Percentiles rank a stretch among this genome's conserved stretches.
phyloP scores from a whole-genome alignment of 37 sponge, comb jelly and placozoan species.

The Aphrocallistes beatrix region DNA sequence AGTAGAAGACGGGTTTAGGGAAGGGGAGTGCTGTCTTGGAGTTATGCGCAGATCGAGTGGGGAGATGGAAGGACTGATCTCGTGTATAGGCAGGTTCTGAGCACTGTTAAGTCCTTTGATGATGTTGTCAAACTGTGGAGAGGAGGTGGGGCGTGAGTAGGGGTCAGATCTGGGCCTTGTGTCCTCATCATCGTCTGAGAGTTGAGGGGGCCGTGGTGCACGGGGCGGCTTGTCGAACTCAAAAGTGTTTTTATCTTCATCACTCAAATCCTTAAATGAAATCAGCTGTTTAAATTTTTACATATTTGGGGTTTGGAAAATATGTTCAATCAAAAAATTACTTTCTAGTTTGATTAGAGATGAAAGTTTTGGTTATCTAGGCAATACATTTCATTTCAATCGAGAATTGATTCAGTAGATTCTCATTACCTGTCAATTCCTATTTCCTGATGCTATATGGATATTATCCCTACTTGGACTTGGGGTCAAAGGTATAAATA shows the following conservation, averaged over 20 bases:
- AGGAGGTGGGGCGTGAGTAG: neutral
- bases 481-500: too few relatives aligned
- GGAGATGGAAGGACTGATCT: constrained; percentile 3
- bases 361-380: too few relatives aligned
- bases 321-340: too few relatives aligned
- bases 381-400: too few relatives aligned
- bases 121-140: constrained; percentile 2
- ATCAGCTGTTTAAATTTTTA: too few relatives aligned
- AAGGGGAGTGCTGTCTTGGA: neutral
- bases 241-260: neutral
- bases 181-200: neutral
- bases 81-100: neutral
- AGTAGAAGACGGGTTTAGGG: neutral
- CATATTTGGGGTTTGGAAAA: too few relatives aligned
- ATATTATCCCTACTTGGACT: too few relatives aligned
- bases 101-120: neutral
- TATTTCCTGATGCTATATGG: too few relatives aligned
- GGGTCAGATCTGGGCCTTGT: neutral
- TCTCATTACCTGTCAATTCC: too few relatives aligned
- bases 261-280: neutral
- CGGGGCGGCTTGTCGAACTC: neutral
- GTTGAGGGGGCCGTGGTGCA: neutral
- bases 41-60: neutral
- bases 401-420: too few relatives aligned
- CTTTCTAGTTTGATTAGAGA: too few relatives aligned